Evolutionary conservation across 2,113 vertebrate species (phyloP), one percentile per base, ranked within the genome.

Genomic region (Colinus virginianus): DNA sequence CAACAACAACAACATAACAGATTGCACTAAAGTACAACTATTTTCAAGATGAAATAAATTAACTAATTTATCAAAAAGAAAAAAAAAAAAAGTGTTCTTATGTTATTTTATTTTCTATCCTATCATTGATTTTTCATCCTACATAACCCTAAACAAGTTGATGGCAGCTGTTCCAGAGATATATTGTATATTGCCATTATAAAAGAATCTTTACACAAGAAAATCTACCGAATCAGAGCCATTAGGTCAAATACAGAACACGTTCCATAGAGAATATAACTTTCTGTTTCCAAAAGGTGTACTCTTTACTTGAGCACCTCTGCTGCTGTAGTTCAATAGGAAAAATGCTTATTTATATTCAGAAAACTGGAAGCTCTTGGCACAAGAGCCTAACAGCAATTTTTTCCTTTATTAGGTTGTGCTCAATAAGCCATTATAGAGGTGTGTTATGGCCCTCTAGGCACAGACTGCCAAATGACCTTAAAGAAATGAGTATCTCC

Each of bases 341-440:
- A 48, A 75, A 91, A 96, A 88, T 3, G 3, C 1, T 28, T 81
- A 46, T 80, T 93, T 93, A 53, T 75, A 75, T 71, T 75, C 85
- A 75, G 13, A 56, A 93, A 86, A 94, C 48, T 36, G 72, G n/a
- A 71, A 21, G 20, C 19, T 70, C 45, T 62, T 88, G 64, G 55
- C 28, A n/a, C 19, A 86, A 59, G 4, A 84, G 9, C 20, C n/a
- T 43, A 9, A 14, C 20, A 58, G 72, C 56, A 75, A 23, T 90
- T 92, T 88, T 87, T 72, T n/a, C 62, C 53, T 93, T 94, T 94
- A 93, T 87, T 93, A 81, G 79, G 30, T 32, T 88, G 40, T 86
- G 43, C n/a, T 88, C 83, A 86, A 68, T 91, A 93, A 90, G 36
- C 69, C 40, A 84, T 94, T 90, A 81, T 1, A 56, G 42, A 74